phyloP scores from a whole-genome alignment of 2,888 invertebrate genomes.

The Celastrina argiolus region DNA sequence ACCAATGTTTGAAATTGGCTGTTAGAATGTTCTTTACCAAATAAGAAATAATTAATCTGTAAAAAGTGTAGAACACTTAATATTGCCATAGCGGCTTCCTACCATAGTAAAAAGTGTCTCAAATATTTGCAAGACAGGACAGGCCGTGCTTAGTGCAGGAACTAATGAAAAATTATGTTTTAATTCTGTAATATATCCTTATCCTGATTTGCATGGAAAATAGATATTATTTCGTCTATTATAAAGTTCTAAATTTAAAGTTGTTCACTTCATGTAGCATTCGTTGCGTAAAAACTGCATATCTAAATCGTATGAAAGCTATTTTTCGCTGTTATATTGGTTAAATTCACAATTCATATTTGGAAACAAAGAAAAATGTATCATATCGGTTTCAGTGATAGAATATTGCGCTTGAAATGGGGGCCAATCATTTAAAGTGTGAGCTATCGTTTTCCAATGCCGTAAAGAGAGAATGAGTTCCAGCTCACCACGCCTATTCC shows the following conservation, averaged over 20 bases:
- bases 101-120: background rate
- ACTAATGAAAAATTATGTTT: too few relatives aligned
- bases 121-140: too few relatives aligned
- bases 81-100: background rate
- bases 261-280: too few relatives aligned
- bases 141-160: too few relatives aligned
- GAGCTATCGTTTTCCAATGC: constrained; percentile 50
- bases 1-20: background rate
- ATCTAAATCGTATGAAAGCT: background rate
- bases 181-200: too few relatives aligned
- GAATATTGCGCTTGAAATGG: constrained; percentile 24
- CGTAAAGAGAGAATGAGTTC: constrained; percentile 48
- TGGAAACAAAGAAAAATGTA: background rate
- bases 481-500: constrained; percentile 41
- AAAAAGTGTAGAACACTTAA: too few relatives aligned
- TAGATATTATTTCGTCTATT: too few relatives aligned
- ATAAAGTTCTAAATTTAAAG: too few relatives aligned
- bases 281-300: too few relatives aligned
- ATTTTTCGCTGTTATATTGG: background rate
- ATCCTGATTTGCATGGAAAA: too few relatives aligned
- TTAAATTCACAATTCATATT: background rate
- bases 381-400: constrained; percentile 4
- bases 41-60: too few relatives aligned
- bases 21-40: background rate
- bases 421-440: constrained; percentile 24